Evolutionary conservation across 2,888 invertebrate species (phyloP).

Genomic region (Noctua fimbriata): DNA sequence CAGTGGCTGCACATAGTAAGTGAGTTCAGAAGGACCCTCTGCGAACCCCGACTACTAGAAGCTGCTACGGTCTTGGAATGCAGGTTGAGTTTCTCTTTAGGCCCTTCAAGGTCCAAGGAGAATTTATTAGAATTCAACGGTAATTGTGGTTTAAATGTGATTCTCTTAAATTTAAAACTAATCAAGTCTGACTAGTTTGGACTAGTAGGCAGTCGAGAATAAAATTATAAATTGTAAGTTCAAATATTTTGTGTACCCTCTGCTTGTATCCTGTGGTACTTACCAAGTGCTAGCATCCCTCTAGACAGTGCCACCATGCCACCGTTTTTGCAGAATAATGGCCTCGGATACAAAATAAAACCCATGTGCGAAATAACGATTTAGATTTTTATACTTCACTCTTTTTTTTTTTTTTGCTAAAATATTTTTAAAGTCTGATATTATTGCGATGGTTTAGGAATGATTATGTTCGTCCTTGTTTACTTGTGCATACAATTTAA

Average conservation of each 20-base stretch:
- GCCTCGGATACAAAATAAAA: conserved; percentile 31
- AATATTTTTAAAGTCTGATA: not conserved
- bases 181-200: not conserved
- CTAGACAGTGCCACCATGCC: conserved; percentile 29
- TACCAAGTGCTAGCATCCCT: not conserved
- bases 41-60: not conserved
- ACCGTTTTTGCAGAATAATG: conserved; percentile 21
- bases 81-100: not conserved
- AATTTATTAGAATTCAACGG: not conserved
- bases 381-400: not conserved
- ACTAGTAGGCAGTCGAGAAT: not conserved
- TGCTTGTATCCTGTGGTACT: not conserved
- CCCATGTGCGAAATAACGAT: conserved; percentile 35
- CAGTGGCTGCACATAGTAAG: not conserved
- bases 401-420: not conserved
- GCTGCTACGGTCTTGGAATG: not conserved
- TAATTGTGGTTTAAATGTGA: not conserved
- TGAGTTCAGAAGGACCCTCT: not conserved
- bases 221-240: not conserved
- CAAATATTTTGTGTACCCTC: not conserved
- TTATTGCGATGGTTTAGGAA: not conserved
- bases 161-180: not conserved
- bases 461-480: not conserved
- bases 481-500: not conserved
- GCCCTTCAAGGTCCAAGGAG: not conserved